Evolutionary conservation across 2,888 invertebrate species (phyloP), one percentile per base, ranked within the genome.

Genomic region (Pollenia labialis): DNA sequence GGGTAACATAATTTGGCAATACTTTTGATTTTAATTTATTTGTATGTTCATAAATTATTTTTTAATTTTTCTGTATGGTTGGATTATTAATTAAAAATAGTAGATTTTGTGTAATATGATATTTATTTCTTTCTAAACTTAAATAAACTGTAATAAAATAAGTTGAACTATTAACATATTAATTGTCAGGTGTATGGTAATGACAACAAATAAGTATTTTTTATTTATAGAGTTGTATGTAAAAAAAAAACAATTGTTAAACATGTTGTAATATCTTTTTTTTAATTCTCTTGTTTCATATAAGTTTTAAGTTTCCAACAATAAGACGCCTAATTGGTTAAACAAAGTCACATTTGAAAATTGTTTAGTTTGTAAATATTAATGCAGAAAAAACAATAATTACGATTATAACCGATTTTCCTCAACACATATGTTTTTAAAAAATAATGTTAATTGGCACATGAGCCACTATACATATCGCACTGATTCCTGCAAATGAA

Each of bases 91-190:
- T 32, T 32, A 0, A 32, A 32, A 32, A 32, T 6, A 4, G 0
- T 6, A 4, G 0, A 32, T 0, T 32, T 6, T 32, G 32, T 32
- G 32, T 32, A 32, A 32, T 32, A 6, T 32, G 32, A 10, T 42
- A 1, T 56, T 16, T 46, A 8, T 40, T 8, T 32, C 1, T 40
- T 2, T n/a, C 40, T 79, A 16, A 71, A 12, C 50, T 52, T 23
- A 46, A 56, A 18, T 64, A 56, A 52, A 64, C 44, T 74, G 44
- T 58, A 18, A 56, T 18, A 18, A 69, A 68, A 60, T 60, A 60
- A 54, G 10, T 64, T 72, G n/a, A 40, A 40, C 23, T 75, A 75
- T 75, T 81, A 60, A 75, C 32, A 75, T 68, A 44, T 75, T 68
- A 81, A 58, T 75, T 68, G 18, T n/a, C 62, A 71, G 50, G 42